Conservation (phyloP, 2,113 vertebrate genomes). For the Otis tarda region DNA sequence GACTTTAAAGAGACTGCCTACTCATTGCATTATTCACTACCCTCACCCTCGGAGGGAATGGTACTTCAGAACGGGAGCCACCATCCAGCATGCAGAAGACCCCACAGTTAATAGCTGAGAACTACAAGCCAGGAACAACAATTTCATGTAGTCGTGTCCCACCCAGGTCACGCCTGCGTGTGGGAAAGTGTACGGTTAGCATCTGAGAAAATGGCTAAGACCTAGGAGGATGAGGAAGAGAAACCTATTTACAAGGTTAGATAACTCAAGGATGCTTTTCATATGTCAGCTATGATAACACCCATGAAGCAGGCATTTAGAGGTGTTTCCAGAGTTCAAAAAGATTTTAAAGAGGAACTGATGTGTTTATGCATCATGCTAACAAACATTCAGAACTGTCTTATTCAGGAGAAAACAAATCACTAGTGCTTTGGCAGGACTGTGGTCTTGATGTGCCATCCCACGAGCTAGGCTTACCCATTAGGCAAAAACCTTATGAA, state of each 20-base stretch:
- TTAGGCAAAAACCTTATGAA: background rate
- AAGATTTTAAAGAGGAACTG: background rate
- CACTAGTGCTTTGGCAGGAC: background rate
- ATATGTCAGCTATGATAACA: background rate
- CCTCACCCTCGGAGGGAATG: background rate
- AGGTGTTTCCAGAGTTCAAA: background rate
- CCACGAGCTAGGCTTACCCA: background rate
- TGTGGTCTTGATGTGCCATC: background rate
- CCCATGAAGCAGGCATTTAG: background rate
- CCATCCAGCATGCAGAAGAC: background rate
- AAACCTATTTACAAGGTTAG: background rate
- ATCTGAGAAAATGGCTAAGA: background rate
- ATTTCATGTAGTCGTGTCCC: background rate
- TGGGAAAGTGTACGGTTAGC: accelerated
- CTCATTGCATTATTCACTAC: background rate
- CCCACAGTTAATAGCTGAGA: background rate
- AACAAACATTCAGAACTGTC: background rate
- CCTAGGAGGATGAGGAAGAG: background rate
- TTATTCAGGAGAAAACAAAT: background rate
- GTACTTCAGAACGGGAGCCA: background rate
- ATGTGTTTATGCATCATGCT: background rate
- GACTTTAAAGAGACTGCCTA: background rate
- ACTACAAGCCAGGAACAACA: background rate
- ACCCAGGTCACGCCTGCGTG: accelerated
- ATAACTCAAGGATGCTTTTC: background rate